phyloP scores from a whole-genome alignment of 2,888 invertebrate species.

The Eilema griseolum region DNA sequence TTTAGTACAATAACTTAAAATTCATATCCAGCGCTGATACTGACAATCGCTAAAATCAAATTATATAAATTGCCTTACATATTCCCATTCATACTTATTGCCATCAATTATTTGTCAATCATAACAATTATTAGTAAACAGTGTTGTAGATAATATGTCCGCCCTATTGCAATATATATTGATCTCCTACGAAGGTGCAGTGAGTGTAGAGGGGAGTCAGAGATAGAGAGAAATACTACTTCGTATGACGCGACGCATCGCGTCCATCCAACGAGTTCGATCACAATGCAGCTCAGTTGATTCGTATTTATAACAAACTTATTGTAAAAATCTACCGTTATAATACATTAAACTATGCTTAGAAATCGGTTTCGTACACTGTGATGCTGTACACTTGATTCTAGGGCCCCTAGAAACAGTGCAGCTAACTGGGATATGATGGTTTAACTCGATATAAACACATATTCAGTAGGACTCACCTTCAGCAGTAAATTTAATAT shows the following conservation, averaged over 20 bases:
- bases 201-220: slow-evolving; percentile 64
- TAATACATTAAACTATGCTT: slow-evolving; percentile 76
- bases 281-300: slow-evolving; percentile 87
- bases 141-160: slow-evolving; percentile 31
- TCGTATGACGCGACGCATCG: slow-evolving; percentile 52
- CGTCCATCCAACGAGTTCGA: slow-evolving; percentile 71
- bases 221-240: slow-evolving; percentile 68
- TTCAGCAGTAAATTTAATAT: slow-evolving; percentile 32
- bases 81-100: slow-evolving; percentile 63
- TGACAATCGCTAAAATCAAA: neutral
- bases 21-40: slow-evolving; percentile 7
- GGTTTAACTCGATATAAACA: slow-evolving; percentile 26
- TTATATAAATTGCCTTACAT: slow-evolving; percentile 32
- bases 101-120: slow-evolving; percentile 61
- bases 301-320: slow-evolving; percentile 79
- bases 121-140: slow-evolving; percentile 50
- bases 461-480: slow-evolving; percentile 28
- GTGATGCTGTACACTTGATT: slow-evolving; percentile 55
- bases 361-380: slow-evolving; percentile 54
- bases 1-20: neutral
- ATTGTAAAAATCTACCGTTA: slow-evolving; percentile 81
- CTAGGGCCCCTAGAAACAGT: slow-evolving; percentile 48
- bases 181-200: slow-evolving; percentile 65
- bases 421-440: slow-evolving; percentile 30
- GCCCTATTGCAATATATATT: slow-evolving; percentile 28